phyloP scores from a whole-genome alignment of 2,888 invertebrate genomes.

The Bruchidius siliquastri region DNA sequence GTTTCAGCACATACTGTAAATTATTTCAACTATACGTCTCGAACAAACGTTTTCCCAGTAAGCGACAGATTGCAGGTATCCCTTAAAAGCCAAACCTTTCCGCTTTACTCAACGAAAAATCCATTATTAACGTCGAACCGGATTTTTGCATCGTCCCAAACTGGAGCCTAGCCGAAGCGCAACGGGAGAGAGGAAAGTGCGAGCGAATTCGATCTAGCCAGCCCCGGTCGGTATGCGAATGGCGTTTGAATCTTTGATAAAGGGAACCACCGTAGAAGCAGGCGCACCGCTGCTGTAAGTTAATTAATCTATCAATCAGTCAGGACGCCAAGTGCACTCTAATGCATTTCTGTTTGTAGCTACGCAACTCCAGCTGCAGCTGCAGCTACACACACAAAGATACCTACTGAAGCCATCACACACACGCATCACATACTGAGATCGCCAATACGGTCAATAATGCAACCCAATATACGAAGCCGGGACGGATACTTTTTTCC shows the following conservation, averaged over 20 bases:
- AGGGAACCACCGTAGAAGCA: slow-evolving; percentile 10
- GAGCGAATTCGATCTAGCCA: background rate
- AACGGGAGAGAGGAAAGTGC: background rate
- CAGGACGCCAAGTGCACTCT: slow-evolving; percentile 38
- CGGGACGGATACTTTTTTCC: too few relatives aligned
- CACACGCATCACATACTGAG: background rate
- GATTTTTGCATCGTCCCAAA: slow-evolving; percentile 7
- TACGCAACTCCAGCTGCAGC: background rate
- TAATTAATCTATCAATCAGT: slow-evolving; percentile 40
- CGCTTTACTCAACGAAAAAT: background rate
- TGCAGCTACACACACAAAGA: background rate
- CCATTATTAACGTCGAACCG: background rate
- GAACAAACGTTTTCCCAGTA: background rate
- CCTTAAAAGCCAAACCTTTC: background rate
- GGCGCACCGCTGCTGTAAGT: slow-evolving; percentile 26
- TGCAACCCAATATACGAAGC: too few relatives aligned
- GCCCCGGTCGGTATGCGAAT: background rate
- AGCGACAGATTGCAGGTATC: background rate
- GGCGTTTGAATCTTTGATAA: slow-evolving; percentile 16
- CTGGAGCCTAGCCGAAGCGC: background rate
- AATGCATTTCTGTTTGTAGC: slow-evolving; percentile 34
- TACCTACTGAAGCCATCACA: background rate
- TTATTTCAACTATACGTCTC: background rate
- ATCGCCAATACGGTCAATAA: too few relatives aligned
- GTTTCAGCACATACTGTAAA: too few relatives aligned